Percentiles rank a stretch among this genome's conserved stretches.
These are phyloP conservation scores for Idaea aversata DNA, from an alignment of 2,888 invertebrate genomes.

Conservation along the genomic window DNA sequence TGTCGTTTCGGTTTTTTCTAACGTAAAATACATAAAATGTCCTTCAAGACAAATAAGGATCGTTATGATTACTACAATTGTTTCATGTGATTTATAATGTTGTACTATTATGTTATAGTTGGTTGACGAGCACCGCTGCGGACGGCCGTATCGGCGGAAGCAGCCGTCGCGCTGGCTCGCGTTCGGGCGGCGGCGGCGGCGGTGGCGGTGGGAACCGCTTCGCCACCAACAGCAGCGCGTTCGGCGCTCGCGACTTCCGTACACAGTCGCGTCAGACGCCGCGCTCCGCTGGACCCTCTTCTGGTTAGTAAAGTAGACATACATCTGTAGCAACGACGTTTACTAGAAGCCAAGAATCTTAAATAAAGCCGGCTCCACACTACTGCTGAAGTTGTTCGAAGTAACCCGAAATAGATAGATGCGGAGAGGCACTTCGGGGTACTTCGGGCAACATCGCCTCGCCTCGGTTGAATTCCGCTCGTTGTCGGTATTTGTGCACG, in stretches of 20 bases:
- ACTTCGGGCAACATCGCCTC: too few species aligned
- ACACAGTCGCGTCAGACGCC: constrained; percentile 64
- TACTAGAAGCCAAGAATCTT: too few species aligned
- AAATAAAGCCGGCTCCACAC: too few species aligned
- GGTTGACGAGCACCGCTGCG: constrained; percentile 82
- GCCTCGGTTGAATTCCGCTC: too few species aligned
- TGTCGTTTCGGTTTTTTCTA: too few species aligned
- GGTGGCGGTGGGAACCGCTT: constrained; percentile 39
- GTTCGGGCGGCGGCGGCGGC: constrained; percentile 72
- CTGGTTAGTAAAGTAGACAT: constrained; percentile 25
- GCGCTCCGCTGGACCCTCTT: constrained; percentile 64
- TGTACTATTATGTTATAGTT: constrained; percentile 40
- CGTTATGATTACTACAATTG: too few species aligned
- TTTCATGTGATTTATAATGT: not conserved
- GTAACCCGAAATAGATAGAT: too few species aligned
- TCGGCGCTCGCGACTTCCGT: constrained; percentile 76
- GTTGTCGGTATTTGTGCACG: too few species aligned
- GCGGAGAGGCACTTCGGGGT: too few species aligned
- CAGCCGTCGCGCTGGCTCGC: constrained; percentile 80
- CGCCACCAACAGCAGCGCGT: constrained; percentile 59
- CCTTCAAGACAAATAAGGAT: not conserved
- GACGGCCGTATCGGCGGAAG: constrained; percentile 86
- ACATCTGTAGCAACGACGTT: too few species aligned
- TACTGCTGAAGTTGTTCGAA: too few species aligned
- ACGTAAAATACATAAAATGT: not conserved